phyloP scores from a whole-genome alignment of 2,888 invertebrate genomes.

The Stenodema calcarata region DNA sequence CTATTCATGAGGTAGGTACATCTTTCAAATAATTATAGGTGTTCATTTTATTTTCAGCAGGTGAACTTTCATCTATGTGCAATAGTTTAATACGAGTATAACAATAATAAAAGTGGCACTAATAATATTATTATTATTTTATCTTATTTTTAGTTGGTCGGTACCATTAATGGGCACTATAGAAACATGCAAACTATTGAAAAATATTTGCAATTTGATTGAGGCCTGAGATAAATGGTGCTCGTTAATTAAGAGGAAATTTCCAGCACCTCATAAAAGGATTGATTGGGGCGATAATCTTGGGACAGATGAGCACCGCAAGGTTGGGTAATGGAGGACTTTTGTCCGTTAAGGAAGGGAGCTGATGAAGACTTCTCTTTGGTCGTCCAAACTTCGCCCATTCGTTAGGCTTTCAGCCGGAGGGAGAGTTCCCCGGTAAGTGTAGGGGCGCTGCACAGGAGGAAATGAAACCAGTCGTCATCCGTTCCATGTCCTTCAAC shows the following conservation, averaged over 20 bases:
- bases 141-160: no score
- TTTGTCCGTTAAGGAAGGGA: neutral
- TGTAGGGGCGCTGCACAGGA: neutral
- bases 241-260: neutral
- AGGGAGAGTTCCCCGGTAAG: neutral
- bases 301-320: neutral
- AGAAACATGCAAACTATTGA: no score
- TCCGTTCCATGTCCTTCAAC: neutral
- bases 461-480: neutral
- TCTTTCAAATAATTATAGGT: no score
- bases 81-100: no score
- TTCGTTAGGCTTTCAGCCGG: neutral
- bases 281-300: neutral
- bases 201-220: no score
- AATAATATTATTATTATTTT: no score
- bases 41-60: no score
- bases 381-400: neutral
- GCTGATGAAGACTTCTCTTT: slow-evolving; percentile 8
- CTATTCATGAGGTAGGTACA: no score
- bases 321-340: neutral
- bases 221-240: neutral
- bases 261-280: neutral
- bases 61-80: no score
- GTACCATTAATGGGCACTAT: no score
- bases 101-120: no score